These are phyloP conservation scores for Jaculus jaculus DNA, from an alignment of 2,113 vertebrate species.

Conservation along the genomic window DNA sequence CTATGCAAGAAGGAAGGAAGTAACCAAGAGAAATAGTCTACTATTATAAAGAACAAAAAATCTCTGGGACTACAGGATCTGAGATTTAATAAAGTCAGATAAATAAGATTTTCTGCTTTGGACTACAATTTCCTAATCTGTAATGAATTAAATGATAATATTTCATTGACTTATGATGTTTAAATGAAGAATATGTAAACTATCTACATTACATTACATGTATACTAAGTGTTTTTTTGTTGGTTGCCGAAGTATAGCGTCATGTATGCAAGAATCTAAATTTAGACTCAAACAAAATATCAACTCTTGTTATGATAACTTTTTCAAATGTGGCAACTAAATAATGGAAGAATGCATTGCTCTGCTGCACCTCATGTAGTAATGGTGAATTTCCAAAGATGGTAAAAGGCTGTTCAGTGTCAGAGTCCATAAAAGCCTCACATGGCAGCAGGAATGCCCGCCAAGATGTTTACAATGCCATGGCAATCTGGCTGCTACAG, in stretches of 20 bases:
- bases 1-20: too few species aligned
- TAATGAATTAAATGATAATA: constrained; percentile 1
- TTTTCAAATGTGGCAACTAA: not conserved
- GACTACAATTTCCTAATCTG: not conserved
- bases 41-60: too few species aligned
- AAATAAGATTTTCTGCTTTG: not conserved
- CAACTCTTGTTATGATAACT: not conserved
- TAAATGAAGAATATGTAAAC: not conserved
- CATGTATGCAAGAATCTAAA: not conserved
- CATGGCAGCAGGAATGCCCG: not conserved
- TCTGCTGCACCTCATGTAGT: not conserved
- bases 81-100: too few species aligned
- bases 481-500: not conserved
- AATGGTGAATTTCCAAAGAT: not conserved
- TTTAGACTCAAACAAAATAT: not conserved
- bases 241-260: not conserved
- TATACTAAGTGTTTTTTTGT: not conserved
- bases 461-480: too few species aligned
- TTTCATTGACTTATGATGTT: not conserved
- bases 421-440: not conserved
- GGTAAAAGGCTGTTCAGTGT: not conserved
- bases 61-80: too few species aligned
- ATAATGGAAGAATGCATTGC: not conserved
- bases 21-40: too few species aligned
- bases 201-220: not conserved